Evolutionary conservation across 2,797 vertebrate genomes (phyloP).

Genomic region (Arremon aurantiirostris): DNA sequence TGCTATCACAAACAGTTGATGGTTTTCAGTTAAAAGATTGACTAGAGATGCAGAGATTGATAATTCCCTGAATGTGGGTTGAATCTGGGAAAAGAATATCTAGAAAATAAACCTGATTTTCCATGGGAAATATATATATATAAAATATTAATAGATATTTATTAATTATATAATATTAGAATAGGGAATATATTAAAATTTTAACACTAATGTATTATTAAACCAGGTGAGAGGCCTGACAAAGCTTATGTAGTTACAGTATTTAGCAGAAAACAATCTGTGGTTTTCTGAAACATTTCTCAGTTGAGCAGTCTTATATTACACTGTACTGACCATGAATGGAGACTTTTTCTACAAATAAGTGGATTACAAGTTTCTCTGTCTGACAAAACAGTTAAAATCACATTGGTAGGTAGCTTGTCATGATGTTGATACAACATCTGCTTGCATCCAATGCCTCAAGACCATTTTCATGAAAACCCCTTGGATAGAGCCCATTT

Average conservation of each 20-base stretch:
- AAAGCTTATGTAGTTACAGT: neutral
- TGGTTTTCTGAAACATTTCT: neutral
- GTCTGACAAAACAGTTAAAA: neutral
- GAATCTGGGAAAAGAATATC: neutral
- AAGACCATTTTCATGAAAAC: neutral
- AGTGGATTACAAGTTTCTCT: neutral
- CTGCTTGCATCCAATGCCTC: neutral
- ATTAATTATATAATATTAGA: neutral
- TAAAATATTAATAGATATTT: neutral
- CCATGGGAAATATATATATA: neutral
- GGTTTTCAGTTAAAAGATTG: neutral
- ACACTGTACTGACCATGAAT: neutral
- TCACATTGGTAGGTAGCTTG: neutral
- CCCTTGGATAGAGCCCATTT: neutral
- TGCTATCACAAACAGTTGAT: neutral
- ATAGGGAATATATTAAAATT: neutral
- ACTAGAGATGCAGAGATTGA: neutral
- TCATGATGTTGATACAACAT: fast-evolving
- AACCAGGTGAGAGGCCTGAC: neutral
- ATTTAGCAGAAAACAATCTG: neutral
- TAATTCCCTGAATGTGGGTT: neutral
- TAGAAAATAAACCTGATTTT: neutral
- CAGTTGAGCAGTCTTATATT: neutral
- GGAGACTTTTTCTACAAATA: neutral
- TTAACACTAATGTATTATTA: neutral